phyloP scores from a whole-genome alignment of 2,888 invertebrate species.

The Dendrolimus pini region DNA sequence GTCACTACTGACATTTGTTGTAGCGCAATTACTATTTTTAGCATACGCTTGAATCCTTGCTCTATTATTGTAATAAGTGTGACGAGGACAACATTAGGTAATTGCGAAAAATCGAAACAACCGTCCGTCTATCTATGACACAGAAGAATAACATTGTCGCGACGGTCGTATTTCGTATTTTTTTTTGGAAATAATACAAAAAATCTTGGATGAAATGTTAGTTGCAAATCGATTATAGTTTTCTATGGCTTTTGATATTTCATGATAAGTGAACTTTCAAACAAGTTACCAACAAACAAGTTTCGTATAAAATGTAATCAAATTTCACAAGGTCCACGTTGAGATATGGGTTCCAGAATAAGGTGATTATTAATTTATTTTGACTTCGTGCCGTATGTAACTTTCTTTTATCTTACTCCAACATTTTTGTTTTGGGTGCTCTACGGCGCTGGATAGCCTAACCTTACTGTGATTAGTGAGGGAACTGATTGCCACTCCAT shows the following conservation, averaged over 20 bases:
- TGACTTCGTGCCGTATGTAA: no score
- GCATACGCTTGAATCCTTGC: no score
- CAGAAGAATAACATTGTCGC: slow-evolving; percentile 6
- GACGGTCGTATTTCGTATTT: slow-evolving; percentile 1
- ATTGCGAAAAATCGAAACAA: not conserved
- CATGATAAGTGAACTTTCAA: slow-evolving; percentile 33
- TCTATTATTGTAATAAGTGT: not conserved
- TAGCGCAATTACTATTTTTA: no score
- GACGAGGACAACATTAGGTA: not conserved
- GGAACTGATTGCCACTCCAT: slow-evolving; percentile 18
- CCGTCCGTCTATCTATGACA: not conserved
- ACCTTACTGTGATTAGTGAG: slow-evolving; percentile 6
- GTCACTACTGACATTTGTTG: no score
- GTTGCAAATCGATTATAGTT: slow-evolving; percentile 27
- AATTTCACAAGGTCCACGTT: slow-evolving; percentile 50
- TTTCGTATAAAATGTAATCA: slow-evolving; percentile 48
- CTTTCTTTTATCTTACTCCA: no score
- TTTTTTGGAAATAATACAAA: not conserved
- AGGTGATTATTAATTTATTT: slow-evolving; percentile 34
- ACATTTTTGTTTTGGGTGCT: no score
- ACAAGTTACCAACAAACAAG: slow-evolving; percentile 20
- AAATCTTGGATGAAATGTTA: slow-evolving; percentile 27
- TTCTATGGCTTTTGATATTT: slow-evolving; percentile 59
- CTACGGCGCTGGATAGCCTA: not conserved
- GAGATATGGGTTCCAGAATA: slow-evolving; percentile 71